Evolutionary conservation across 2,888 invertebrate species (phyloP).

Genomic region (Heliconius charithonia): DNA sequence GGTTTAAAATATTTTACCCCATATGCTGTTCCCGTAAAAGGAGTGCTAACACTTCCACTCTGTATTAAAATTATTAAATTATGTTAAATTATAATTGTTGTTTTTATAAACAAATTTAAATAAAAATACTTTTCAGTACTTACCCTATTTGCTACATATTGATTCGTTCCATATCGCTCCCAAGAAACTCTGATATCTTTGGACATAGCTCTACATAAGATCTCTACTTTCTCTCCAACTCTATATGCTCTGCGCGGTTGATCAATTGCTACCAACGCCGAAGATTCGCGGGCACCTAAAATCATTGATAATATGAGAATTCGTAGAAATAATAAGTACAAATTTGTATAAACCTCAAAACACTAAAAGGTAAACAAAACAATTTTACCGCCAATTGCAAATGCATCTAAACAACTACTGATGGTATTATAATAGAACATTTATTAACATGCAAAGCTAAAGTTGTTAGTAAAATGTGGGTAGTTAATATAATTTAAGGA

Average conservation of each 20-base stretch:
- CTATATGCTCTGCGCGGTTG: constrained; percentile 64
- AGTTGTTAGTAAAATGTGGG: background rate
- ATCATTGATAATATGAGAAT: constrained; percentile 40
- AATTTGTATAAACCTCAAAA: background rate
- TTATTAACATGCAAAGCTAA: constrained; percentile 17
- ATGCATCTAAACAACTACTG: constrained; percentile 27
- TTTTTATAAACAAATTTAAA: no score
- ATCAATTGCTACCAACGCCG: constrained; percentile 67
- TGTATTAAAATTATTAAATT: no score
- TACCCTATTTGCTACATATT: constrained; percentile 67
- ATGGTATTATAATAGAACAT: constrained; percentile 8
- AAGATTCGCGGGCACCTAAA: constrained; percentile 60
- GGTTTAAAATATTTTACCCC: no score
- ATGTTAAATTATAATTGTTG: no score
- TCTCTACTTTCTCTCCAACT: constrained; percentile 69
- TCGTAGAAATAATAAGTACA: background rate
- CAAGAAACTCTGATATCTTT: constrained; percentile 58
- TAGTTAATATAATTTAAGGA: background rate
- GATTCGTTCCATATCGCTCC: constrained; percentile 65
- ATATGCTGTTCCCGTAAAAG: no score
- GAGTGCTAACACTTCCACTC: no score
- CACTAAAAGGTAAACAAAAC: constrained; percentile 5
- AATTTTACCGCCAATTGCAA: constrained; percentile 4
- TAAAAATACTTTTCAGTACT: constrained; percentile 44
- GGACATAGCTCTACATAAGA: constrained; percentile 60